Evolutionary conservation across 2,797 vertebrate genomes (phyloP), one percentile per base, ranked within the genome.

Genomic region (Hybognathus amarus): DNA sequence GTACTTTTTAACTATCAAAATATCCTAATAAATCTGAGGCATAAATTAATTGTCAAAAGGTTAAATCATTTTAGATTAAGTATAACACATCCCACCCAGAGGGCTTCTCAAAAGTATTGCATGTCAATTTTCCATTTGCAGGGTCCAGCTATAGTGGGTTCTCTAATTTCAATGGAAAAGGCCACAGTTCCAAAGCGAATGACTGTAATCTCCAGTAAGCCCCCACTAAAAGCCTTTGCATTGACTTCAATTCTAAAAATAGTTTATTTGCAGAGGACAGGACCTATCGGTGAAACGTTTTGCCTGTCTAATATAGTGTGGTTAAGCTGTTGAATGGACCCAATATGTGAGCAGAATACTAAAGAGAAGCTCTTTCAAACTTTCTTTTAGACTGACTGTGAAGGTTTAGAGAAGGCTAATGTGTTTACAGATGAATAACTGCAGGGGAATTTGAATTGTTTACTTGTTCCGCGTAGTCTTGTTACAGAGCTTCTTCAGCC

Each of bases 221-320:
- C 40, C 73, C 47, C 18, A 17, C 56, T 61, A 40, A 77, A 70
- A 70, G 52, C 40, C 20, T 47, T 61, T 83, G 66, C 52, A 50
- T 64, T 83, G 83, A 86, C 50, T 66, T 71, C 45, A 76, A 47
- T 24, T 75, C 87, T 86, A 83, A 83, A 85, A 88, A 88, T 88
- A 88, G 61, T 59, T 54, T 52, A 27, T 76, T 42, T 74, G 56
- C 69, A 71, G 82, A 36, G 24, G 66, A n/a, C 42, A 80, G 42
- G 77, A 61, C 12, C 61, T 61, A 36, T 73, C 27, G 56, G 24
- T 36, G 52, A 50, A 80, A 82, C 69, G 40, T 24, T 71, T 64
- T 3, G 22, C 30, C 36, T 47, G 33, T 54, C 81, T 81, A 33
- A 67, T 76, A 15, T 40, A 50, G 20, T 67, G 69, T 64, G 22